Conservation (phyloP, 2,888 invertebrate species). For the Eupithecia dodoneata region DNA sequence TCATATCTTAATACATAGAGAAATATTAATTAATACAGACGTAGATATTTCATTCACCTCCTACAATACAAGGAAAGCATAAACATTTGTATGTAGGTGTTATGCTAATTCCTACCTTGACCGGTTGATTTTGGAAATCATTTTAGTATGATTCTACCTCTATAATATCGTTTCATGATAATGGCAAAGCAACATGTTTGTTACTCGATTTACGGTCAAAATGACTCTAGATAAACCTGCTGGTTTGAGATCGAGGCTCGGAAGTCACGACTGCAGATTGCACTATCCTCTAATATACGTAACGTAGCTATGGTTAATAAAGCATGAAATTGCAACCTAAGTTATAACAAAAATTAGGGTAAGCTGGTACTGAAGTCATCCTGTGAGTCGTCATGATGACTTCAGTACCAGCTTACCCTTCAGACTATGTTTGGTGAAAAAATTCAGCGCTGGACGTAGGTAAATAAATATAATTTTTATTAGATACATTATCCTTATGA, state of each 20-base stretch:
- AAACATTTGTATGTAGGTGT: constrained; percentile 26
- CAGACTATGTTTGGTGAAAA: neutral
- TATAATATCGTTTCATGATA: constrained; percentile 1
- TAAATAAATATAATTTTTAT: too few species aligned
- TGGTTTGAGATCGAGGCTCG: constrained; percentile 10
- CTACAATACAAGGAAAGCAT: constrained; percentile 6
- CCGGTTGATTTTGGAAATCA: constrained; percentile 20
- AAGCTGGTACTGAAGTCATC: neutral
- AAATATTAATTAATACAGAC: neutral
- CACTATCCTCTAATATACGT: neutral
- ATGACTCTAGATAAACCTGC: constrained; percentile 17
- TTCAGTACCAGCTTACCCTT: too few species aligned
- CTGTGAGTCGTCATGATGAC: too few species aligned
- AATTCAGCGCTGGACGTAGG: neutral
- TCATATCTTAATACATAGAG: neutral
- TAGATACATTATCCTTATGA: too few species aligned
- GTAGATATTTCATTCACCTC: neutral
- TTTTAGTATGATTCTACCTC: neutral
- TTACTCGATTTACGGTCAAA: constrained; percentile 21
- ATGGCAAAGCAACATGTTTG: neutral
- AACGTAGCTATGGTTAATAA: neutral
- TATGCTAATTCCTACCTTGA: constrained; percentile 33
- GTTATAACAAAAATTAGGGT: too few species aligned
- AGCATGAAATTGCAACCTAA: too few species aligned
- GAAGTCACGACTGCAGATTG: constrained; percentile 19